Evolutionary conservation across 23 tunicate genomes (phyloP), one percentile per base, ranked within the genome.

Genomic region (Botrylloides violaceus): DNA sequence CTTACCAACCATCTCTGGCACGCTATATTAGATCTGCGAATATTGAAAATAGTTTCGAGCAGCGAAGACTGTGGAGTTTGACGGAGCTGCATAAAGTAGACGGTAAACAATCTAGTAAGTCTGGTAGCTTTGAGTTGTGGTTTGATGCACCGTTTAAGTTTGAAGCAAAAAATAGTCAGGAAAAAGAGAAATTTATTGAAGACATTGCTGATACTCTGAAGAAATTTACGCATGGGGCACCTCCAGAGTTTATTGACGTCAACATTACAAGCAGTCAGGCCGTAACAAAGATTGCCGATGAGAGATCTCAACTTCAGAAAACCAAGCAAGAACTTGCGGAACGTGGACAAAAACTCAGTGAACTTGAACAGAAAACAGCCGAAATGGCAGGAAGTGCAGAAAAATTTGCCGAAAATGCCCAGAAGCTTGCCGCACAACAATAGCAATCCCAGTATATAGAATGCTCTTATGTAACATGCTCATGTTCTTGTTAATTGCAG

Each of bases 351-450:
- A 90, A 83, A 31, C 29, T 90, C 26, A 66, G 79, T 2, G 64
- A 79, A 29, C 73, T 90, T 12, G 85, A 90, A 23, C n/a, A 36
- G 6, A 79, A 77, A 62, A 83, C 89, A 18, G 78, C 78, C 1
- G 97, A 90, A 18, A 83, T 90, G 90, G 97, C 90, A 0, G 64
- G 76, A 24, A 28, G 68, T 23, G 97, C 97, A 2, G 61, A 83
- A 66, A 23, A 72, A 20, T 90, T 90, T 70, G 66, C 76, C 12
- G 85, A 83, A 83, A 90, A 59, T 30, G 85, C 97, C 21, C 79
- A 64, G n/a, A 66, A 83, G 36, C 82, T 90, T 1, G 79, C n/a
- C n/a, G n/a, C 84, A 30, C 59, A 73, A 0, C 87, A 82, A 22
- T 87, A 87, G 48, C 71, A 73, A 66, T 59, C n/a, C n/a, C n/a